These are phyloP conservation scores for Carapus acus DNA, from an alignment of 2,797 vertebrate species.

Conservation along the genomic window DNA sequence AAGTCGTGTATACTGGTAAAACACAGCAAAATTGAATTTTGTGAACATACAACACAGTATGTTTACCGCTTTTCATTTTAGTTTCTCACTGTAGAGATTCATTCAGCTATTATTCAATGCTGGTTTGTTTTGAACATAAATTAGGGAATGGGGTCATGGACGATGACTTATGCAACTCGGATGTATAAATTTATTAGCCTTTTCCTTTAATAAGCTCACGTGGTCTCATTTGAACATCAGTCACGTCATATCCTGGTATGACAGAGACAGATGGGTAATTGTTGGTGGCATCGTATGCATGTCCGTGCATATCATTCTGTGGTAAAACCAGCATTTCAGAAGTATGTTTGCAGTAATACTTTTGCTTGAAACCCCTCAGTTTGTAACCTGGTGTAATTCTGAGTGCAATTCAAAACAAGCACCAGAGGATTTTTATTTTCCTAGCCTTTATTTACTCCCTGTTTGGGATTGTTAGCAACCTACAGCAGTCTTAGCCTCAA, in stretches of 20 bases:
- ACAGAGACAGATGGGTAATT: conserved; percentile 1
- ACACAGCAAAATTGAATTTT: background rate
- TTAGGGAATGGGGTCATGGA: too few relatives aligned
- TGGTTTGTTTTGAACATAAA: too few relatives aligned
- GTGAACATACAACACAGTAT: conserved; percentile 10
- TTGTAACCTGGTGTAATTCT: background rate
- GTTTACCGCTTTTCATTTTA: conserved; percentile 35
- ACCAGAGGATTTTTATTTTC: background rate
- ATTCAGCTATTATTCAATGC: background rate
- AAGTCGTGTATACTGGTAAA: conserved; percentile 2
- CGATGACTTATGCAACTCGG: too few relatives aligned
- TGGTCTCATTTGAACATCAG: too few relatives aligned
- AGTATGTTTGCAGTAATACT: background rate
- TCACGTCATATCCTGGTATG: conserved; percentile 10
- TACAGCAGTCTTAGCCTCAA: too few relatives aligned
- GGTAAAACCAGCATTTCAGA: background rate
- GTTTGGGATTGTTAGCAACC: too few relatives aligned
- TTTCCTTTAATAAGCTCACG: too few relatives aligned
- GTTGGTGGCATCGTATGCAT: background rate
- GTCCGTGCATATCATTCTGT: background rate
- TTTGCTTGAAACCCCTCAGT: background rate
- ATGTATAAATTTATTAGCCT: too few relatives aligned
- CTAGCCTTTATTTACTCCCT: too few relatives aligned
- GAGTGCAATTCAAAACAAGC: conserved; percentile 13
- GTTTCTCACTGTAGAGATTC: conserved; percentile 32